phyloP scores from a whole-genome alignment of 2,113 vertebrate genomes.

The Rhabdornis inornatus region DNA sequence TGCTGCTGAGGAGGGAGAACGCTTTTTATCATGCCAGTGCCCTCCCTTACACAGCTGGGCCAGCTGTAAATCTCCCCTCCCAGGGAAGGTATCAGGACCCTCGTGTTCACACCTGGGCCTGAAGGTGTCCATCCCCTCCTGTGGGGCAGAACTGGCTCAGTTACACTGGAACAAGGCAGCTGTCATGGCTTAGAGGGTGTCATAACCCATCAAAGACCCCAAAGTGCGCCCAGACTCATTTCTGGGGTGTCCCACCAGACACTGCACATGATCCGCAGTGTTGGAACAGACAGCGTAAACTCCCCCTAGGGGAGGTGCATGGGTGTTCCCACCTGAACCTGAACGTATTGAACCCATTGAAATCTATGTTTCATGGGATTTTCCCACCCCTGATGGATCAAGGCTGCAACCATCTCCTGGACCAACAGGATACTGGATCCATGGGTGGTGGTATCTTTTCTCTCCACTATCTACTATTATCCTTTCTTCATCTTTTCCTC shows the following conservation, averaged over 20 bases:
- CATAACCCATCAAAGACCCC: background rate
- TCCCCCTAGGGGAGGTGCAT: background rate
- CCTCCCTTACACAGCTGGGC: background rate
- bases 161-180: background rate
- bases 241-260: background rate
- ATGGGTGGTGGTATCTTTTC: background rate
- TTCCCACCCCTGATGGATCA: background rate
- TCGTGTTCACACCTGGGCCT: background rate
- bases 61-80: background rate
- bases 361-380: background rate
- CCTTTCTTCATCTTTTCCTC: background rate
- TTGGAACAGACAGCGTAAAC: background rate
- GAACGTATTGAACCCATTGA: fast-evolving
- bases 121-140: background rate
- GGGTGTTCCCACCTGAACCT: background rate
- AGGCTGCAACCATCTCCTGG: background rate
- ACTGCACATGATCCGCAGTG: background rate
- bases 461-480: background rate
- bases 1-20: background rate
- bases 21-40: background rate
- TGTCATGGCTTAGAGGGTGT: background rate
- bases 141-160: background rate
- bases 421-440: background rate
- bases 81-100: background rate
- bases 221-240: fast-evolving